Evolutionary conservation across 2,797 vertebrate species (phyloP).

Genomic region (Gymnoscopelus braueri): DNA sequence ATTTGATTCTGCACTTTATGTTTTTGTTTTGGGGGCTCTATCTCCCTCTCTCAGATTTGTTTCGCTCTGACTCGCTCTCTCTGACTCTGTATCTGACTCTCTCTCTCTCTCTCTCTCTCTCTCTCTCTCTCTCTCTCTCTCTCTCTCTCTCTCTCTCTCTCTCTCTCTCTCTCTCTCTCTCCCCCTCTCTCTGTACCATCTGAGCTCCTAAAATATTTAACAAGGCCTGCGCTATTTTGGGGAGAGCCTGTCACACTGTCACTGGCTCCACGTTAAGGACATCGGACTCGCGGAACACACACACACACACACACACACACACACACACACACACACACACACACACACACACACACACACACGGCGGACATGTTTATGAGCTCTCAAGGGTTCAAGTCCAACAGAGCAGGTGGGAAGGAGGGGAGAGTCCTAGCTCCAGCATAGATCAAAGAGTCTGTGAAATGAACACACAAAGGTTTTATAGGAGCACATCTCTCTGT

Average conservation of each 20-base stretch:
- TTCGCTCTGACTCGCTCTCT: neutral
- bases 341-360: no score
- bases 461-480: no score
- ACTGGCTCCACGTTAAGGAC: constrained; percentile 32
- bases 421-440: no score
- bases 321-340: no score
- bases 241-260: constrained; percentile 38
- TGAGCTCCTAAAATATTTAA: constrained; percentile 78
- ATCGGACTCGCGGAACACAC: constrained; percentile 6
- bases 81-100: neutral
- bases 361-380: neutral
- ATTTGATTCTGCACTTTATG: neutral
- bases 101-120: neutral
- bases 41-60: neutral
- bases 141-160: neutral
- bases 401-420: neutral
- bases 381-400: neutral
- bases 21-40: constrained; percentile 18
- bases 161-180: no score
- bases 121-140: neutral
- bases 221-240: constrained; percentile 70
- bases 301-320: no score
- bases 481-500: no score
- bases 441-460: no score
- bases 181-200: constrained; percentile 31